Percentiles rank a stretch among this genome's conserved stretches.
Evolutionary conservation across 2,113 vertebrate species (phyloP).

Genomic region (Trichomycterus rosablanca): DNA sequence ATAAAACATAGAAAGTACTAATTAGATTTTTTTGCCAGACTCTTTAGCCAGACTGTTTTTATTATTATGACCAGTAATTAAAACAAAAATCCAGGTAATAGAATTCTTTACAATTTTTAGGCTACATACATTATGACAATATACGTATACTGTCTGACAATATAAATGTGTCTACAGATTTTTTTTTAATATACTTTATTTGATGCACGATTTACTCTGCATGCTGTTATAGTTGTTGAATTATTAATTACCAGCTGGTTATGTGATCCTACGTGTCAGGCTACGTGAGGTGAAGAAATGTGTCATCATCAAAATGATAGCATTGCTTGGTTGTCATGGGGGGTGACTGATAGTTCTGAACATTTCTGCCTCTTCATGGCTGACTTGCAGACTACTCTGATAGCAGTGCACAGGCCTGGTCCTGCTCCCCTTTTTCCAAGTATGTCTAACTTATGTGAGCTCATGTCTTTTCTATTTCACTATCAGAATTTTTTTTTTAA

Average conservation of each 20-base stretch:
- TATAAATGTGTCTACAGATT: no score
- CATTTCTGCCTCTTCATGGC: constrained; percentile 41
- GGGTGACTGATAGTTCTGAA: constrained; percentile 43
- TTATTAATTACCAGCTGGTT: constrained; percentile 2
- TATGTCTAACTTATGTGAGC: constrained; percentile 29
- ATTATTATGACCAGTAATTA: no score
- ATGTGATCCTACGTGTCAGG: constrained; percentile 13
- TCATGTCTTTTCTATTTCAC: constrained; percentile 24
- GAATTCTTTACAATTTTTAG: no score
- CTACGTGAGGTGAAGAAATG: constrained; percentile 13
- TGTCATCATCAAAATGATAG: constrained; percentile 40
- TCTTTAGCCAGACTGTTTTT: no score
- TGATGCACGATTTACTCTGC: no score
- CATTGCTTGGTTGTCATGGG: constrained; percentile 35
- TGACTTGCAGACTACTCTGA: constrained; percentile 38
- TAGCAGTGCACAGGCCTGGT: constrained; percentile 40
- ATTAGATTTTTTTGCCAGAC: no score
- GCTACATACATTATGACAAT: no score
- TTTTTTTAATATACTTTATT: no score
- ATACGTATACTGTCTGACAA: no score
- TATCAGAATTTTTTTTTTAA: constrained; percentile 10
- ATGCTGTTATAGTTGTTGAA: no score
- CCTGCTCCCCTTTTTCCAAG: constrained; percentile 31
- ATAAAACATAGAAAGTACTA: no score
- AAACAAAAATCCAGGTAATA: no score